phyloP scores from a whole-genome alignment of 2,113 vertebrate genomes.

The Salvator merianae region DNA sequence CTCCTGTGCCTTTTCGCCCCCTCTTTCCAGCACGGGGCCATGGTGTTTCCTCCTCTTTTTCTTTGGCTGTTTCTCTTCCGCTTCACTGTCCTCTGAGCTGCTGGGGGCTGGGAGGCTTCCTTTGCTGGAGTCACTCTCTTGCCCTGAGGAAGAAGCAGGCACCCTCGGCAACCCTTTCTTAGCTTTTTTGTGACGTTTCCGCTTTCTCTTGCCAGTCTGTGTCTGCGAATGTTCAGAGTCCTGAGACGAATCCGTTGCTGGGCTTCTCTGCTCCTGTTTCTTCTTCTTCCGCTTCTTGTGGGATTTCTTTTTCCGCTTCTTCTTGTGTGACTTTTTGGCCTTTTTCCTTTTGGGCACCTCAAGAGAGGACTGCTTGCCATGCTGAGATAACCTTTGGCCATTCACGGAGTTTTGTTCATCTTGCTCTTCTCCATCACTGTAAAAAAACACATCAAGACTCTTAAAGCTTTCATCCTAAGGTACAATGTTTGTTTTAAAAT shows the following conservation, averaged over 20 bases:
- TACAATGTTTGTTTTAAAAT: too few species aligned
- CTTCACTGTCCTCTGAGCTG: slow-evolving; percentile 73
- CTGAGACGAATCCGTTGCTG: slow-evolving; percentile 68
- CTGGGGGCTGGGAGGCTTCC: slow-evolving; percentile 72
- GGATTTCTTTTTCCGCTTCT: slow-evolving; percentile 89
- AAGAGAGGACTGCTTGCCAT: slow-evolving; percentile 67
- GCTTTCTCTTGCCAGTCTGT: slow-evolving; percentile 68
- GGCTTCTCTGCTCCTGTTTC: slow-evolving; percentile 72
- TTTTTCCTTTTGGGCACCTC: slow-evolving; percentile 80
- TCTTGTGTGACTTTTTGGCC: slow-evolving; percentile 87
- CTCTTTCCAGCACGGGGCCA: slow-evolving; percentile 54
- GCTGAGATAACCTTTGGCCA: slow-evolving; percentile 75
- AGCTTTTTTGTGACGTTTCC: slow-evolving; percentile 75
- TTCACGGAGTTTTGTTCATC: slow-evolving; percentile 69
- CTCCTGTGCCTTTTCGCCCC: slow-evolving; percentile 59
- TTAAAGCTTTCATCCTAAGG: background rate
- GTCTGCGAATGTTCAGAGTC: slow-evolving; percentile 72
- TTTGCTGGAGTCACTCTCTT: slow-evolving; percentile 71
- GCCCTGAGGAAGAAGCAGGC: slow-evolving; percentile 67
- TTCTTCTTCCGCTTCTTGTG: slow-evolving; percentile 83
- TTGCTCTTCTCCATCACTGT: slow-evolving; percentile 73
- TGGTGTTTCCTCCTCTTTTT: slow-evolving; percentile 65
- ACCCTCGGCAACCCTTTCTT: slow-evolving; percentile 74
- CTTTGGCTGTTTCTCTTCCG: slow-evolving; percentile 66
- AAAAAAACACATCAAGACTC: slow-evolving; percentile 35